Evolutionary conservation across 1,140 invertebrate species (phyloP).

Genomic region (Aphidius ervi): DNA sequence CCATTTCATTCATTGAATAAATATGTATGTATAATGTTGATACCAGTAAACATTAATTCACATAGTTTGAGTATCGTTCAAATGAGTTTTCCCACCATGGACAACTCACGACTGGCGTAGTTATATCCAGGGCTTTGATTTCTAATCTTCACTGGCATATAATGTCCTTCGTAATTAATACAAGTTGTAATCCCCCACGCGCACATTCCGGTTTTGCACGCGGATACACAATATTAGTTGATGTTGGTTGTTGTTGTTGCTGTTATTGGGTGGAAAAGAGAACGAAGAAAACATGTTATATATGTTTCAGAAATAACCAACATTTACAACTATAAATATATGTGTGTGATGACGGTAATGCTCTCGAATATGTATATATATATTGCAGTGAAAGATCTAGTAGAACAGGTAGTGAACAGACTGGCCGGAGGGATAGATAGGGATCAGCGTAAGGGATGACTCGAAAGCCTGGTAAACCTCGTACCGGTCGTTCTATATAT

Average conservation of each 20-base stretch:
- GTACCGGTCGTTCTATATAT: slow-evolving; percentile 20
- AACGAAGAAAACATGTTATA: slow-evolving; percentile 5
- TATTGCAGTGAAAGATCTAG: neutral
- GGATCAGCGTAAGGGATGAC: slow-evolving; percentile 44
- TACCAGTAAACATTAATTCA: neutral
- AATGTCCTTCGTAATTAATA: slow-evolving; percentile 54
- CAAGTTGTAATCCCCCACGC: slow-evolving; percentile 48
- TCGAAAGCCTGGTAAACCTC: slow-evolving; percentile 13
- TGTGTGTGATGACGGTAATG: neutral
- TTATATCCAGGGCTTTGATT: slow-evolving; percentile 41
- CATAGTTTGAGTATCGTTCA: slow-evolving; percentile 16
- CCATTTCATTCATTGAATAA: too few relatives aligned
- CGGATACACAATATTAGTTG: slow-evolving; percentile 49
- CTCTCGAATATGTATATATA: neutral
- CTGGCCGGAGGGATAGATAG: slow-evolving; percentile 34
- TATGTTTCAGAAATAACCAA: too few relatives aligned
- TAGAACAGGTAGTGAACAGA: neutral
- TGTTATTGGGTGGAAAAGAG: slow-evolving; percentile 26
- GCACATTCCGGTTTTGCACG: slow-evolving; percentile 51
- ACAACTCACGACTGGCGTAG: slow-evolving; percentile 23
- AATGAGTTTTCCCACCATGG: slow-evolving; percentile 23
- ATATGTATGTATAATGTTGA: neutral
- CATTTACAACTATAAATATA: too few relatives aligned
- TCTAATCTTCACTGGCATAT: slow-evolving; percentile 48
- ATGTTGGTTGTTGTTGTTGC: slow-evolving; percentile 37